A percentile compares a stretch with the other conserved stretches of the same genome.
phyloP scores from a whole-genome alignment of 2,113 vertebrate species.

The Urocitellus parryii region DNA sequence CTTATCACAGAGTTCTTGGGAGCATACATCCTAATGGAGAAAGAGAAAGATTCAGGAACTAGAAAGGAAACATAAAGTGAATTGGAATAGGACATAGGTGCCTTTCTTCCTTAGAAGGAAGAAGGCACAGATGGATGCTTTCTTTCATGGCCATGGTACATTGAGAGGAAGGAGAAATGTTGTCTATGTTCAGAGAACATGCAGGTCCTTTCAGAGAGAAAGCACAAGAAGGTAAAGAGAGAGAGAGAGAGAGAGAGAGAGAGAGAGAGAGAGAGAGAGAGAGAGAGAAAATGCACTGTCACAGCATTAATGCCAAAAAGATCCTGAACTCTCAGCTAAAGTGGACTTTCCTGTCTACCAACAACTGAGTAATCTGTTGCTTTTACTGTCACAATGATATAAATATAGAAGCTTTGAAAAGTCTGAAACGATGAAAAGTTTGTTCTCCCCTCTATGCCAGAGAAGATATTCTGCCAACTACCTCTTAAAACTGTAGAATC shows the following conservation, averaged over 20 bases:
- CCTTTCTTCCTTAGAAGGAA: not conserved
- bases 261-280: no score
- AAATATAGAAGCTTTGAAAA: conserved; percentile 45
- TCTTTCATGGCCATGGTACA: not conserved
- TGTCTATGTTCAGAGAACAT: not conserved
- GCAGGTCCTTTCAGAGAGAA: not conserved
- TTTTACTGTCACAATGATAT: conserved; percentile 45
- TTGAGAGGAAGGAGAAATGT: not conserved
- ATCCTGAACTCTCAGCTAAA: conserved; percentile 9
- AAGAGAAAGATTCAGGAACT: not conserved
- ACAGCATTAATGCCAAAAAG: not conserved
- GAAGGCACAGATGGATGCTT: fast-evolving
- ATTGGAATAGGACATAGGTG: not conserved
- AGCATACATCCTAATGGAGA: not conserved
- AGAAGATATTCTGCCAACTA: conserved; percentile 29
- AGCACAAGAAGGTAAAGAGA: not conserved
- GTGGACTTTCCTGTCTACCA: not conserved
- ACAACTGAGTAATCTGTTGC: not conserved
- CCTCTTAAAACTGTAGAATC: conserved; percentile 58
- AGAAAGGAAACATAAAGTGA: not conserved
- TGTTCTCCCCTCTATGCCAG: conserved; percentile 24
- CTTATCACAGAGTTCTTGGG: not conserved
- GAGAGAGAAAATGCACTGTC: not conserved
- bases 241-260: no score
- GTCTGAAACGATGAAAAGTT: conserved; percentile 33